Evolutionary conservation across 2,888 invertebrate species (phyloP).

Genomic region (Nomada ferruginata): DNA sequence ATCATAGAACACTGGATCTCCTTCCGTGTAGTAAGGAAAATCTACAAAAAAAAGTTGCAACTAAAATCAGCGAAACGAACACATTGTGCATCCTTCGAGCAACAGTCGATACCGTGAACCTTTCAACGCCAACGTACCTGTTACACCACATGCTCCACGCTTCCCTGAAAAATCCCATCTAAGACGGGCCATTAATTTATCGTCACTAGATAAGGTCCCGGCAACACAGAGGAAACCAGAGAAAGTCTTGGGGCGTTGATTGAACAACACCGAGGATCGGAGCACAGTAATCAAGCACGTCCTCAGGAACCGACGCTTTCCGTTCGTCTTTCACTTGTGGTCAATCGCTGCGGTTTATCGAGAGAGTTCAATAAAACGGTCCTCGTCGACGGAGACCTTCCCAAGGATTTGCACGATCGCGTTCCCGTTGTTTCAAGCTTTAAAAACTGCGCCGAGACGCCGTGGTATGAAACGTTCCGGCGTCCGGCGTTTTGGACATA

Average conservation of each 20-base stretch:
- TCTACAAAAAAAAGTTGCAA: too few relatives aligned
- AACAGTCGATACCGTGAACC: too few relatives aligned
- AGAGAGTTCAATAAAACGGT: constrained; percentile 61
- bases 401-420: constrained; percentile 57
- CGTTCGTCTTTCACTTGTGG: constrained; percentile 33
- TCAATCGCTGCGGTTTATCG: constrained; percentile 53
- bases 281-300: constrained; percentile 48
- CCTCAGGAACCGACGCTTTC: constrained; percentile 33
- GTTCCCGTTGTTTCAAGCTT: constrained; percentile 24
- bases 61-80: too few relatives aligned
- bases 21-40: background rate
- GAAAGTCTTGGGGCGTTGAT: constrained; percentile 18
- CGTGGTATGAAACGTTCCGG: background rate
- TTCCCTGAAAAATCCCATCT: background rate
- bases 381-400: constrained; percentile 38
- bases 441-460: background rate
- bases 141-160: background rate
- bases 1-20: background rate
- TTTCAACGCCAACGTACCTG: background rate
- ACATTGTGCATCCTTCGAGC: too few relatives aligned
- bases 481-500: constrained; percentile 7
- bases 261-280: constrained; percentile 26
- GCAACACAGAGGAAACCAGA: background rate
- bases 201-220: background rate
- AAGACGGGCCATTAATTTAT: constrained; percentile 10